Evolutionary conservation across 2,113 vertebrate species (phyloP).

Genomic region (Psophia crepitans): DNA sequence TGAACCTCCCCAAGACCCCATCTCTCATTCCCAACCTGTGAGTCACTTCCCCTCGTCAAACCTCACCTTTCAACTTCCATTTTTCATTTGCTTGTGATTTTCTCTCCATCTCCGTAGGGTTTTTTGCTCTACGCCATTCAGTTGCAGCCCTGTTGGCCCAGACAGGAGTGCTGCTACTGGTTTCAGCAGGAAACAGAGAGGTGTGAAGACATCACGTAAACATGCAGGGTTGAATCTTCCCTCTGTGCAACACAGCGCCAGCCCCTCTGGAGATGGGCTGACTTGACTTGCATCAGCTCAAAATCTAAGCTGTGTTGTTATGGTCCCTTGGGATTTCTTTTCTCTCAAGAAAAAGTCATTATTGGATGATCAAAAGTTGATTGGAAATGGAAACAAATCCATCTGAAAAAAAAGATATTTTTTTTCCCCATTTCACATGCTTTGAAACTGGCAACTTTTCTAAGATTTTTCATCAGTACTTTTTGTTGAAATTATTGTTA

Average conservation of each 20-base stretch:
- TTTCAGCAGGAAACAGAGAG: not conserved
- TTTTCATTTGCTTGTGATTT: slow-evolving; percentile 38
- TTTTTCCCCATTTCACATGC: not conserved
- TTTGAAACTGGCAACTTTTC: not conserved
- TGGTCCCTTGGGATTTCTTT: not conserved
- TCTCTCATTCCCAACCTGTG: slow-evolving; percentile 44
- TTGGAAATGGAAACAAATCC: not conserved
- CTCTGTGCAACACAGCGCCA: not conserved
- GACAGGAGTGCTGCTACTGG: not conserved
- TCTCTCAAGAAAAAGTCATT: not conserved
- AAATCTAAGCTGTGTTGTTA: not conserved
- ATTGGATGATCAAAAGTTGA: not conserved
- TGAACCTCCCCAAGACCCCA: not conserved
- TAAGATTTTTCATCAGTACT: not conserved
- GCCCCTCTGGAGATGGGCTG: not conserved
- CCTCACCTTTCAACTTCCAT: slow-evolving; percentile 50
- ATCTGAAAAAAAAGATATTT: rapidly evolving
- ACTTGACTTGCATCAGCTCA: not conserved
- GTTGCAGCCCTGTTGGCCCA: not conserved
- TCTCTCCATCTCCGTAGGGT: not conserved
- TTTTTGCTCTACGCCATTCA: not conserved
- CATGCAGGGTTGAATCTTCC: not conserved
- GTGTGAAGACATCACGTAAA: not conserved
- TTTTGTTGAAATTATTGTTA: not conserved
- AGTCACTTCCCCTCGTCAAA: slow-evolving; percentile 50